Evolutionary conservation across 2,797 vertebrate species (phyloP).

Genomic region (Urophycis tenuis): DNA sequence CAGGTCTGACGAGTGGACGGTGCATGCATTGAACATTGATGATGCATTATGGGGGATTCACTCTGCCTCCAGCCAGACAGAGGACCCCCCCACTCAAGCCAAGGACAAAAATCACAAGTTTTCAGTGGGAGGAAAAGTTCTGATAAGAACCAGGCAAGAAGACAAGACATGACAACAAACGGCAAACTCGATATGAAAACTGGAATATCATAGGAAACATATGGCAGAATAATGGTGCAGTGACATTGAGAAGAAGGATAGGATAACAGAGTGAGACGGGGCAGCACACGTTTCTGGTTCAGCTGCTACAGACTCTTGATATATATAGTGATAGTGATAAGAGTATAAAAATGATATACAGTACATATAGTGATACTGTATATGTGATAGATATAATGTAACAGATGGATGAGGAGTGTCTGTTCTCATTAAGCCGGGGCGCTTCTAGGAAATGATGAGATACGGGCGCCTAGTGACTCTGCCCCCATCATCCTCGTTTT

Average conservation of each 20-base stretch:
- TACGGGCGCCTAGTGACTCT: constrained; percentile 8
- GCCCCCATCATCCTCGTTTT: constrained; percentile 12
- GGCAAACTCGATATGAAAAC: no score
- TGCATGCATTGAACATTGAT: no score
- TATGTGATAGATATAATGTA: constrained; percentile 38
- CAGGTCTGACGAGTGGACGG: no score
- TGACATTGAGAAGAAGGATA: background rate
- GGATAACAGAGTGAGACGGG: constrained; percentile 8
- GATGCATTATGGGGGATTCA: no score
- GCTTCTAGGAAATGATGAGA: background rate
- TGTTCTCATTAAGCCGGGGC: constrained; percentile 29
- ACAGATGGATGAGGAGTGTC: constrained; percentile 21
- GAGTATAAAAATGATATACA: no score
- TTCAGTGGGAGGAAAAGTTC: no score
- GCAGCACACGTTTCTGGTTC: no score
- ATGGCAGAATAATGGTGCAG: background rate
- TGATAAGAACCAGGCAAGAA: no score
- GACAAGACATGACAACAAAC: no score
- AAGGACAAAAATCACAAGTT: background rate
- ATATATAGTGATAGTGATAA: no score
- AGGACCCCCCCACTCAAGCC: background rate
- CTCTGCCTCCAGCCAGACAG: background rate
- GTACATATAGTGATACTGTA: constrained; percentile 28
- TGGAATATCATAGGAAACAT: no score
- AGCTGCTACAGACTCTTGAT: no score